A percentile compares a stretch with the other conserved stretches of the same genome.
These are phyloP conservation scores for Gorsachius magnificus DNA, from an alignment of 2,797 vertebrate species.

Conservation along the genomic window DNA sequence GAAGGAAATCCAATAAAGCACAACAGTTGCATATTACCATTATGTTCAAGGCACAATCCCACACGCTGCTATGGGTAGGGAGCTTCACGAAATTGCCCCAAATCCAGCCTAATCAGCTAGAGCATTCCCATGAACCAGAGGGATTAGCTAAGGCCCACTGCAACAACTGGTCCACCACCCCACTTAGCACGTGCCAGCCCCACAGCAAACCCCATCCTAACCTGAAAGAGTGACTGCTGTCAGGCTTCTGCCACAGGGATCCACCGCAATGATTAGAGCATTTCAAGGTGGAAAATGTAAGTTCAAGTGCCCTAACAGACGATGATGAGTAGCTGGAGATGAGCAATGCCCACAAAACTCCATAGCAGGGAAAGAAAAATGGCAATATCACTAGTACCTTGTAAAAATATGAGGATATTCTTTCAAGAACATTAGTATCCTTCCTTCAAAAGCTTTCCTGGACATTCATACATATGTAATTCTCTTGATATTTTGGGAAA, in stretches of 20 bases:
- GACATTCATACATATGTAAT: background rate
- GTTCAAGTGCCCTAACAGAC: background rate
- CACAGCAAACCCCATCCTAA: background rate
- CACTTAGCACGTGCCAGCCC: background rate
- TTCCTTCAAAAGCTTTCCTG: background rate
- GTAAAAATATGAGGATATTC: background rate
- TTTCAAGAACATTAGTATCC: background rate
- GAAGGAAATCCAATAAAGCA: background rate
- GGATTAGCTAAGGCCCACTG: fast-evolving
- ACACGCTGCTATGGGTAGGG: background rate
- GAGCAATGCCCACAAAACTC: background rate
- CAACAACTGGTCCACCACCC: background rate
- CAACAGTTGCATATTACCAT: background rate
- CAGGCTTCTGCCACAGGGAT: background rate
- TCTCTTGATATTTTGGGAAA: background rate
- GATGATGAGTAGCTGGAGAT: background rate
- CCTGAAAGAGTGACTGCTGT: fast-evolving
- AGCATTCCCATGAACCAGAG: background rate
- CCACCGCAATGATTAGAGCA: background rate
- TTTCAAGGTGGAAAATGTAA: background rate
- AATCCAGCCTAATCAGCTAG: background rate
- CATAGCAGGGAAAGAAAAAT: background rate
- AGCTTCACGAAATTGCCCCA: background rate
- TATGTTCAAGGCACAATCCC: background rate
- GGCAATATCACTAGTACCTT: background rate